Evolutionary conservation across 2,113 vertebrate species (phyloP).

Genomic region (Stegostoma tigrinum): DNA sequence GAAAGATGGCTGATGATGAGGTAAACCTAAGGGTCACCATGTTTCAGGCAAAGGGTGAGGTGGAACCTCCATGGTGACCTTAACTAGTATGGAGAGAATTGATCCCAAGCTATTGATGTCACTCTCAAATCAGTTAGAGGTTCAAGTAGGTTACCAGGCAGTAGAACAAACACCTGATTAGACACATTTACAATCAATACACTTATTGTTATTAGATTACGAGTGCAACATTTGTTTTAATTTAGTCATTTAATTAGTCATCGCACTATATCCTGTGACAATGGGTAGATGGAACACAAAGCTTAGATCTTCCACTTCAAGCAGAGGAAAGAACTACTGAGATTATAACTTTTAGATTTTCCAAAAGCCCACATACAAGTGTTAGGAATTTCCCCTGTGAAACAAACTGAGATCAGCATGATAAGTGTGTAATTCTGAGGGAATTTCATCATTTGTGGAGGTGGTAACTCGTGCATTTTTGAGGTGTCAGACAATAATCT

Average conservation of each 20-base stretch:
- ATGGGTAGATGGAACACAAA: background rate
- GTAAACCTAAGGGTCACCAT: no score
- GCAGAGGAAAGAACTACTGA: no score
- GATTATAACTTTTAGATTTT: background rate
- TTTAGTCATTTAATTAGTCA: background rate
- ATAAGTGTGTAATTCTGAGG: background rate
- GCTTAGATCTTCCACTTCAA: background rate
- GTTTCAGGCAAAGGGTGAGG: no score
- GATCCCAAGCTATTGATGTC: no score
- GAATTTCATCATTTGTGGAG: background rate
- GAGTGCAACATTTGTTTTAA: background rate
- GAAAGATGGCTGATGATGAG: no score
- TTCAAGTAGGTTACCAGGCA: background rate
- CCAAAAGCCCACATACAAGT: no score
- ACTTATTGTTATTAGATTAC: background rate
- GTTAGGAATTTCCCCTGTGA: no score
- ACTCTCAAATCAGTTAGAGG: background rate
- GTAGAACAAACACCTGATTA: background rate
- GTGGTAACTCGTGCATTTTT: background rate
- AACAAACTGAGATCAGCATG: background rate
- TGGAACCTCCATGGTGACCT: no score
- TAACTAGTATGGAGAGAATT: no score
- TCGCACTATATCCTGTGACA: background rate
- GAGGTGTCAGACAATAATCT: background rate
- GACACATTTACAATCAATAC: background rate